Evolutionary conservation across 1,140 invertebrate genomes (phyloP).

Genomic region (Drosophila varians): DNA sequence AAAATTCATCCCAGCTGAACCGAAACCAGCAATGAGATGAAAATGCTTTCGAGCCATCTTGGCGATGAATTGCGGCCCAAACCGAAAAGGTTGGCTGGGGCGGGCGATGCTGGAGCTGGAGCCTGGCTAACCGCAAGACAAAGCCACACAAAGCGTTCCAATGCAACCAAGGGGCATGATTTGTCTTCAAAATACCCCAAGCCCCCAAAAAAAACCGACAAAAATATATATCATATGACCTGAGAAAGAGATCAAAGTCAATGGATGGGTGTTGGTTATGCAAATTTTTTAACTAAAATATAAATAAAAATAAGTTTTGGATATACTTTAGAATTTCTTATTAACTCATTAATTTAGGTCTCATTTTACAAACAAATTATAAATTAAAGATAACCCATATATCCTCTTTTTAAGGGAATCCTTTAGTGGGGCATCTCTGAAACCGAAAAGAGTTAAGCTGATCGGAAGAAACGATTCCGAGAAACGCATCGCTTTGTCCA

Average conservation of each 20-base stretch:
- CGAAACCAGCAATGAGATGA: constrained; percentile 41
- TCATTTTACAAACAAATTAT: neutral
- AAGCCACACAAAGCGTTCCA: constrained; percentile 68
- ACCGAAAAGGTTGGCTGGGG: neutral
- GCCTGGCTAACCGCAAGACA: constrained; percentile 46
- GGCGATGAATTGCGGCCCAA: constrained; percentile 46
- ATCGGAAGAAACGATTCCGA: constrained; percentile 61
- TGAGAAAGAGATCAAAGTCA: constrained; percentile 21
- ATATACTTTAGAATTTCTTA: neutral
- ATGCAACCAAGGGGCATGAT: constrained; percentile 67
- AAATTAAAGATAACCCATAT: neutral
- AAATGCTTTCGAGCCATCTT: constrained; percentile 52
- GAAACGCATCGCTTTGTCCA: constrained; percentile 73
- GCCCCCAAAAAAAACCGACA: constrained; percentile 1
- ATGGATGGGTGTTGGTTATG: neutral
- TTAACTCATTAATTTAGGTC: no score
- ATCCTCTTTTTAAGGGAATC: constrained; percentile 1
- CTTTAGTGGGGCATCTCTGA: constrained; percentile 27
- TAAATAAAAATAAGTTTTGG: neutral
- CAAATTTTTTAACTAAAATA: no score
- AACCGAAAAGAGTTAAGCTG: constrained; percentile 38
- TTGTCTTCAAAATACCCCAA: constrained; percentile 70
- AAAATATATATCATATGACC: constrained; percentile 22
- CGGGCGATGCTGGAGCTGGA: no score
- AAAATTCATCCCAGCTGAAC: neutral